Evolutionary conservation across 1,140 invertebrate genomes (phyloP), one percentile per base, ranked within the genome.

Genomic region (Planococcus citri): DNA sequence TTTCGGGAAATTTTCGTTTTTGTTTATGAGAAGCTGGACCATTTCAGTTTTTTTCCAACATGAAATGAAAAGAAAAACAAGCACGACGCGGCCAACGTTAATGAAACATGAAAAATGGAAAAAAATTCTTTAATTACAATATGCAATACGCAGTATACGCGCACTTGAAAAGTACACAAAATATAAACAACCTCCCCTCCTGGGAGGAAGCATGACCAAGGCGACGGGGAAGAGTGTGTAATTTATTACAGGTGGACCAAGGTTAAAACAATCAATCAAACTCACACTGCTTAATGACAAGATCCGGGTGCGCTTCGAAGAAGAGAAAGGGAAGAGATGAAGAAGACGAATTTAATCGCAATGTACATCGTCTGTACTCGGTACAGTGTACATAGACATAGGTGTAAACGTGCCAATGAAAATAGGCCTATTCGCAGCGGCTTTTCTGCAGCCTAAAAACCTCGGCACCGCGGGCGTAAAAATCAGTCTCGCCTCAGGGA

Each of bases 201-300:
- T 17, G 4, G n/a, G 10, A 51, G 41, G 41, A 51, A 51, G 17
- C n/a, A 20, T 64, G 10, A 27, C 4, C 10, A 22, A 27, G 41
- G 41, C 10, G n/a, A n/a, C n/a, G 60, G 60, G 60, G 25, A 64
- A 64, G 60, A 64, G 21, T 24, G 60, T 2, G 60, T 64, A 64
- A 64, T 64, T 64, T 64, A 64, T 64, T 64, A 25, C 60, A 25
- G 60, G 25, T 25, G 25, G 60, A 64, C 60, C 60, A 64, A 64
- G 60, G 60, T 64, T 64, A 27, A 64, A 64, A 64, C 60, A 64
- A 64, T 64, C 60, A 64, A 64, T 64, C 60, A 64, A 64, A 64
- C 60, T 64, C 25, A 27, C 60, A 64, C 60, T 14, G 60, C 21
- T 27, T 64, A 64, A 64, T 64, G 60, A 64, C 60, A 64, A 64